Evolutionary conservation across 2,797 vertebrate species (phyloP), one percentile per base, ranked within the genome.

Genomic region (Platalea minor): DNA sequence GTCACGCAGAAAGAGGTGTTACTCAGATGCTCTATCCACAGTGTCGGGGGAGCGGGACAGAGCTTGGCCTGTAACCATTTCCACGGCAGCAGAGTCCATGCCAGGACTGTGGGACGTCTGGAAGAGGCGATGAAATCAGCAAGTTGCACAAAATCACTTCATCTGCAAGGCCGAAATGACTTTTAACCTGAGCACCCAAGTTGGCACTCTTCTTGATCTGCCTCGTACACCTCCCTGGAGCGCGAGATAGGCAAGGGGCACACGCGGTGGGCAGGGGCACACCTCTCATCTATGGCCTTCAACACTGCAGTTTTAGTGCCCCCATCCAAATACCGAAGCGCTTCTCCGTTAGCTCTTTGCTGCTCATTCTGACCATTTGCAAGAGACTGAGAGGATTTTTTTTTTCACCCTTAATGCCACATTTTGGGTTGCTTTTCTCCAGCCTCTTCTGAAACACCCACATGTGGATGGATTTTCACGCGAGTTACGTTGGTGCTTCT

Each of bases 1-100:
- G 41, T 45, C 53, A 50, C 28, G 18, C 26, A 53, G 23, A 57
- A 72, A 43, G 61, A 48, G 39, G 13, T 0, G 1, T 60, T 68
- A 11, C 19, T 53, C 25, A 12, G n/a, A 35, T 57, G 19, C 2
- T 68, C 29, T 64, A 39, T 8, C 33, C 50, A 23, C 43, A 26
- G 33, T 5, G 4, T 18, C 8, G 2, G 33, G 23, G 23, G 17
- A 48, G 3, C 0, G 15, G 59, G 54, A 56, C 72, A 83, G 70
- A 70, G 7, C 18, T 56, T 68, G 73, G 17, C 24, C 57, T 45
- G 17, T 14, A 80, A 51, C 24, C 14, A 46, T 28, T 67, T 48
- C 72, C 28, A 3, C 3, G 14, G 29, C 59, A 68, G 74, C 46
- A 45, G 37, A 41, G 16, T n/a, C 41, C 25, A 0, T 0, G 1